A percentile compares a stretch with the other conserved stretches of the same genome.
phyloP scores from a whole-genome alignment of 1,140 invertebrate species.

The Formica selysi region DNA sequence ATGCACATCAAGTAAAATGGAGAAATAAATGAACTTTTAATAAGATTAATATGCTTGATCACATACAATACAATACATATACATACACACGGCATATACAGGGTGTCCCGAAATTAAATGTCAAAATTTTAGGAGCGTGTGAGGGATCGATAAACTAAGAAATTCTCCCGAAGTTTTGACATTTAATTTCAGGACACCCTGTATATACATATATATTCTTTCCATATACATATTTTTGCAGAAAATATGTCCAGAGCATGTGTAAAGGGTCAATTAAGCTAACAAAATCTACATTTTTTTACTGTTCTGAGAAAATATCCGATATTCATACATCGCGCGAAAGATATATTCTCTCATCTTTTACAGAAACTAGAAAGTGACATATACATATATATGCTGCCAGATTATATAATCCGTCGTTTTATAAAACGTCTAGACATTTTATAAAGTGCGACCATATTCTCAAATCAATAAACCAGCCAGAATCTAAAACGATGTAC shows the following conservation, averaged over 20 bases:
- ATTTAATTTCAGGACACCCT: no score
- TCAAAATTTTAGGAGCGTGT: no score
- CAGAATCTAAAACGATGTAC: no score
- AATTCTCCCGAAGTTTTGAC: neutral
- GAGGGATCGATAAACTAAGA: no score
- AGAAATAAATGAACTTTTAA: neutral
- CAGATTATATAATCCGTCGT: no score
- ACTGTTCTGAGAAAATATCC: neutral
- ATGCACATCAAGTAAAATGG: no score
- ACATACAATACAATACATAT: neutral
- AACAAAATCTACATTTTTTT: conserved; percentile 8
- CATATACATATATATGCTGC: neutral
- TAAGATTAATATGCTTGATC: conserved; percentile 1
- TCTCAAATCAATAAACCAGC: no score
- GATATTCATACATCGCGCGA: neutral
- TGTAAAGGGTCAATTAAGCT: neutral
- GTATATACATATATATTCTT: neutral
- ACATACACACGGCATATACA: no score
- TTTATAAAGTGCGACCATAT: no score
- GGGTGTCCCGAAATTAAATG: no score
- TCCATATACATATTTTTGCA: neutral
- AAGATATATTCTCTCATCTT: neutral
- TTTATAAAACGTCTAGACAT: no score
- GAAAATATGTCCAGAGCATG: neutral
- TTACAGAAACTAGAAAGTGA: neutral